Percentiles rank a stretch among this genome's conserved stretches.
phyloP scores from a whole-genome alignment of 2,113 vertebrate species.

The Cranoglanis bouderius region DNA sequence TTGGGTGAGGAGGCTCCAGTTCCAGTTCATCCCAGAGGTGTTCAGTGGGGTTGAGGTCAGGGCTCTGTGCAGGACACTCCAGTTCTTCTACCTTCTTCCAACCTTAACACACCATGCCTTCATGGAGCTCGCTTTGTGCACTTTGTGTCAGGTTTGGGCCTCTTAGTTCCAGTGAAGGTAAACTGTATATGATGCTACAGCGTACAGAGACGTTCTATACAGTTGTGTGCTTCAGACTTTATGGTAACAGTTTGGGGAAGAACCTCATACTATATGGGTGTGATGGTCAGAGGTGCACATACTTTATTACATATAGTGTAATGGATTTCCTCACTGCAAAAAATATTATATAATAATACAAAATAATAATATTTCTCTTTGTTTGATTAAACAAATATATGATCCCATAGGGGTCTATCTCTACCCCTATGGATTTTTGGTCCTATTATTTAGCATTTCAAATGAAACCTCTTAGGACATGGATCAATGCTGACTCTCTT shows the following conservation, averaged over 20 bases:
- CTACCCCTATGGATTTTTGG: too few relatives aligned
- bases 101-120: not conserved
- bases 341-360: not conserved
- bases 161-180: not conserved
- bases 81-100: not conserved
- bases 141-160: not conserved
- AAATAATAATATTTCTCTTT: not conserved
- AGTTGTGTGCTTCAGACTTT: not conserved
- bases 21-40: not conserved
- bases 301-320: not conserved
- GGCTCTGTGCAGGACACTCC: not conserved
- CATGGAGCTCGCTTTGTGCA: not conserved
- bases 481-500: too few relatives aligned
- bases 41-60: not conserved
- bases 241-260: not conserved
- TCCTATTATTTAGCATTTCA: too few relatives aligned
- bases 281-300: not conserved
- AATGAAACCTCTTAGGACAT: too few relatives aligned
- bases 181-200: not conserved
- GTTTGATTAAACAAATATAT: not conserved
- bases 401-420: too few relatives aligned
- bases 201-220: not conserved
- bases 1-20: too few relatives aligned
- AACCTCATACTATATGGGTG: not conserved
- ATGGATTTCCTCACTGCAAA: not conserved